Conservation (phyloP, 1,140 invertebrate species). For the Acyrthosiphon pisum region DNA sequence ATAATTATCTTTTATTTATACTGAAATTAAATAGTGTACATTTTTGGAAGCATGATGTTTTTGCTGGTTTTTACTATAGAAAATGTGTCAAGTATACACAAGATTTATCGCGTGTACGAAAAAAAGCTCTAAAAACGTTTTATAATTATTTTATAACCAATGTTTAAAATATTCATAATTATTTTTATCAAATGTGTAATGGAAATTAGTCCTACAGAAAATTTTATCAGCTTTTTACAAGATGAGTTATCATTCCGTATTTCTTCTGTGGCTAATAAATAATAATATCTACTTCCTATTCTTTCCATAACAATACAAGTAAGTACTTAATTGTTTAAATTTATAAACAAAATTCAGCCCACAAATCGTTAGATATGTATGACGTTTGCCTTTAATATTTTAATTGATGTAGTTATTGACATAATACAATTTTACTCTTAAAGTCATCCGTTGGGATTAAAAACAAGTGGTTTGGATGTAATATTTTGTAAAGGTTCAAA, state of each 20-base stretch:
- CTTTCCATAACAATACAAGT: neutral
- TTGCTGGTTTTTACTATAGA: neutral
- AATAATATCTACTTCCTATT: too few relatives aligned
- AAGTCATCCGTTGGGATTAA: neutral
- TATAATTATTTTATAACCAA: neutral
- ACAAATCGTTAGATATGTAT: neutral
- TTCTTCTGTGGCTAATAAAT: too few relatives aligned
- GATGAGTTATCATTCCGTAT: too few relatives aligned
- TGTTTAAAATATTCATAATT: neutral
- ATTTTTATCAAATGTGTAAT: too few relatives aligned
- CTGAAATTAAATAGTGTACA: neutral
- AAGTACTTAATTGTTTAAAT: neutral
- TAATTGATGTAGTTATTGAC: neutral
- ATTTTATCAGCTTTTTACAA: too few relatives aligned
- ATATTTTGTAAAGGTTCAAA: neutral
- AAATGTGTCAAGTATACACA: neutral
- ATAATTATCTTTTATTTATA: neutral
- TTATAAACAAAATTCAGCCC: neutral
- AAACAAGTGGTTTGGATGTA: neutral
- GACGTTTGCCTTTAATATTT: neutral
- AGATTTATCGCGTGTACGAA: neutral
- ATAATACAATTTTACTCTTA: neutral
- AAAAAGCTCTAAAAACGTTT: too few relatives aligned
- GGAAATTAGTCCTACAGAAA: too few relatives aligned
- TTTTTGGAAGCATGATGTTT: neutral